phyloP scores from a whole-genome alignment of 2,797 vertebrate species.

The Crax fasciolata region DNA sequence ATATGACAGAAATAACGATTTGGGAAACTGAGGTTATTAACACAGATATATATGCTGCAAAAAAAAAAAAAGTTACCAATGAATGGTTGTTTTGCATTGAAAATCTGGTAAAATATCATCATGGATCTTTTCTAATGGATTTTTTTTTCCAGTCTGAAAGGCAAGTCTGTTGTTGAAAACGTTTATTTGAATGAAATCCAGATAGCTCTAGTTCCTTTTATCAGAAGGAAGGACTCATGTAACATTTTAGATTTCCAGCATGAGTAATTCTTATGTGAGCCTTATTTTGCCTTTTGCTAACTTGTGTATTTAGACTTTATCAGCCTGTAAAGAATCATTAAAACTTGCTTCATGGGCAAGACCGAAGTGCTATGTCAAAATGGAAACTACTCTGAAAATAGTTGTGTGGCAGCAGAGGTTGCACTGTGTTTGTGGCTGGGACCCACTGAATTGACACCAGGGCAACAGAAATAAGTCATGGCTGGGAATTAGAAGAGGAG shows the following conservation, averaged over 20 bases:
- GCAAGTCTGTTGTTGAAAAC: conserved; percentile 30
- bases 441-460: accelerated
- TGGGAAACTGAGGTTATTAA: not conserved
- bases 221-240: conserved; percentile 4
- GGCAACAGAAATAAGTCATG: not conserved
- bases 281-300: not conserved
- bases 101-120: not conserved
- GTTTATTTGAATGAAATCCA: conserved; percentile 26
- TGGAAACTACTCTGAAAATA: not conserved
- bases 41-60: not conserved
- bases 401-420: accelerated
- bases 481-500: not conserved
- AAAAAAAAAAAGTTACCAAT: not conserved
- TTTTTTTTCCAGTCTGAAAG: conserved; percentile 13
- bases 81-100: not conserved
- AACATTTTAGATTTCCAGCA: conserved; percentile 32
- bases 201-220: conserved; percentile 9
- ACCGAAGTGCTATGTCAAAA: not conserved
- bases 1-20: not conserved
- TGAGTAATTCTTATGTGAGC: conserved; percentile 53
- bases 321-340: not conserved
- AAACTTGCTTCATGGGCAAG: not conserved
- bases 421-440: not conserved
- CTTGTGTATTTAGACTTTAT: not conserved
- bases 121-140: not conserved